Percentiles rank a stretch among this genome's conserved stretches.
Evolutionary conservation across 2,888 invertebrate genomes (phyloP).

Genomic region (Metopia argyrocephala): DNA sequence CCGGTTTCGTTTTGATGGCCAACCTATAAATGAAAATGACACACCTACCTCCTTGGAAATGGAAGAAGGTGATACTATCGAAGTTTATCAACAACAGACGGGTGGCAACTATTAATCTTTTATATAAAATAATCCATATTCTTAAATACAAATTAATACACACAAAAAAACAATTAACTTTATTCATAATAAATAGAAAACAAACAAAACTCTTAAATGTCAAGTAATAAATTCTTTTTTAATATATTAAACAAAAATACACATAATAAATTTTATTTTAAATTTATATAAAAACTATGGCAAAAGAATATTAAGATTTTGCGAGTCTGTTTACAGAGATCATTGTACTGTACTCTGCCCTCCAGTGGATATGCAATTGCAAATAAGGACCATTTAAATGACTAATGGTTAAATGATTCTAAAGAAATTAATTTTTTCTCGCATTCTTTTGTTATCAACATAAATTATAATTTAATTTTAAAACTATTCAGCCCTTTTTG

Average conservation of each 20-base stretch:
- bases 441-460: neutral
- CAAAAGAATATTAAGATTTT: slow-evolving; percentile 9
- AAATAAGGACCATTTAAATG: too few relatives aligned
- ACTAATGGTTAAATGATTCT: too few relatives aligned
- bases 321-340: neutral
- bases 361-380: too few relatives aligned
- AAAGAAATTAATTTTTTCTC: neutral
- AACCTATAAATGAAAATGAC: slow-evolving; percentile 94
- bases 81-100: slow-evolving; percentile 96
- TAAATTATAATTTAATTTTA: slow-evolving; percentile 14
- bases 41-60: slow-evolving; percentile 94
- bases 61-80: slow-evolving; percentile 97
- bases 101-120: slow-evolving; percentile 81
- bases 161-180: slow-evolving; percentile 59
- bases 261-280: slow-evolving; percentile 35
- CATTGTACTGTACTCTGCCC: too few relatives aligned
- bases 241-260: too few relatives aligned
- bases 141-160: slow-evolving; percentile 33
- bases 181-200: slow-evolving; percentile 63
- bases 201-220: slow-evolving; percentile 50
- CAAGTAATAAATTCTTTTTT: slow-evolving; percentile 54
- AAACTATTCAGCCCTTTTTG: slow-evolving; percentile 25
- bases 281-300: slow-evolving; percentile 19
- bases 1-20: slow-evolving; percentile 95
- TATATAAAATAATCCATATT: slow-evolving; percentile 49